These are phyloP conservation scores for Sebastes schlegelii DNA, from an alignment of 2,113 vertebrate species.

Conservation along the genomic window DNA sequence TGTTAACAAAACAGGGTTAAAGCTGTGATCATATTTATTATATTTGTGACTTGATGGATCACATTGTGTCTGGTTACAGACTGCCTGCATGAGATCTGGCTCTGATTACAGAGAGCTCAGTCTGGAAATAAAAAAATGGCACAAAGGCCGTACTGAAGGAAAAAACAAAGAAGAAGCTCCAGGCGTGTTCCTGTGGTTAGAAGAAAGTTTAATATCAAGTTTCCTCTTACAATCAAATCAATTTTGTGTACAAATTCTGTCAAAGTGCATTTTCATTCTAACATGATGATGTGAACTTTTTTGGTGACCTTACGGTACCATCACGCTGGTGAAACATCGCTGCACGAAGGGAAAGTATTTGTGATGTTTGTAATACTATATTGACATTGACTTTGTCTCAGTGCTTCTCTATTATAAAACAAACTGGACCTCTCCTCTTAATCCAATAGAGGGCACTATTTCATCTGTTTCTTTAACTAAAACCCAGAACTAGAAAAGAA, in stretches of 20 bases:
- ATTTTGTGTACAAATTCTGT: no score
- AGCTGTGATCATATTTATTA: not conserved
- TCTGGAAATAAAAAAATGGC: conserved; percentile 29
- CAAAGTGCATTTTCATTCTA: not conserved
- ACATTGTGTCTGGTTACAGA: conserved; percentile 5
- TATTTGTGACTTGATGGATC: conserved; percentile 6
- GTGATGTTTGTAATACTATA: not conserved
- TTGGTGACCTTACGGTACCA: not conserved
- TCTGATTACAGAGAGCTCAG: conserved; percentile 22
- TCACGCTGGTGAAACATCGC: not conserved
- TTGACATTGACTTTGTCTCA: not conserved
- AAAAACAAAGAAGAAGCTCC: not conserved
- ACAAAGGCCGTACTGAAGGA: conserved; percentile 1
- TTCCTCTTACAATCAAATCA: not conserved
- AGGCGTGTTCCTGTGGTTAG: conserved; percentile 29
- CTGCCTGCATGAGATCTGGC: conserved; percentile 1
- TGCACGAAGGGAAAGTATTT: not conserved
- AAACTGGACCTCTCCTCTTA: not conserved
- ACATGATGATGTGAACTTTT: not conserved
- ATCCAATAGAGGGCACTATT: conserved; percentile 55
- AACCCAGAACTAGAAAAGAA: not conserved
- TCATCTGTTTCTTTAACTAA: not conserved
- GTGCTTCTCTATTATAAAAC: not conserved
- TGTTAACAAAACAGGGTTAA: no score
- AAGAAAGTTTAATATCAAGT: not conserved